Conservation (phyloP, 2,797 vertebrate genomes). For the Xenentodon cancila region DNA sequence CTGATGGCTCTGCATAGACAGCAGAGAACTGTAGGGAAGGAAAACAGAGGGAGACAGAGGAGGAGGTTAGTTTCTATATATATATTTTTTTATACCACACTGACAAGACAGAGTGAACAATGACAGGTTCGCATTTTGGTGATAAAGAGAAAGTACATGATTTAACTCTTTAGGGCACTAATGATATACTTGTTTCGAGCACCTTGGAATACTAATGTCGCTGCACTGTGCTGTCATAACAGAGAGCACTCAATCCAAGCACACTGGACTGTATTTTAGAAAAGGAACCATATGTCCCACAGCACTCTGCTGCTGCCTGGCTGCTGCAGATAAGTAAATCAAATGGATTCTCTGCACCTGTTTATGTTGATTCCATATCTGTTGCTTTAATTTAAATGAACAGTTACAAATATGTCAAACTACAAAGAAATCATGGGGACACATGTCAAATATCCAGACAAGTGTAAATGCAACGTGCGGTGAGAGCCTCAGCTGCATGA, state of each 20-base stretch:
- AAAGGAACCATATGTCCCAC: constrained; percentile 53
- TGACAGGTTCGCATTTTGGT: constrained; percentile 52
- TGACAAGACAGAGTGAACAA: constrained; percentile 49
- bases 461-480: neutral
- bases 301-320: constrained; percentile 63
- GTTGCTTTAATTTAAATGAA: constrained; percentile 54
- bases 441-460: constrained; percentile 30
- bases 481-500: constrained; percentile 36
- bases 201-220: constrained; percentile 68
- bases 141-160: constrained; percentile 52
- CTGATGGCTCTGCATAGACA: constrained; percentile 39
- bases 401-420: constrained; percentile 48
- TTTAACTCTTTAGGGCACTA: constrained; percentile 53
- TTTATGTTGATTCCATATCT: constrained; percentile 51
- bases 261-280: constrained; percentile 35
- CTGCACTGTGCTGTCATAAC: constrained; percentile 55
- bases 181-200: constrained; percentile 41
- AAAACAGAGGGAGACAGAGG: constrained; percentile 4
- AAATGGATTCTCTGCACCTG: constrained; percentile 68
- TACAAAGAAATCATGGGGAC: constrained; percentile 27
- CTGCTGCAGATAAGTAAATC: constrained; percentile 70
- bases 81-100: constrained; percentile 22
- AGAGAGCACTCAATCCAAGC: constrained; percentile 48
- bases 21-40: constrained; percentile 34
- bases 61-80: constrained; percentile 21